A percentile compares a stretch with the other conserved stretches of the same genome.
These are phyloP conservation scores for Horisme vitalbata DNA, from an alignment of 2,888 invertebrate genomes.

Conservation along the genomic window DNA sequence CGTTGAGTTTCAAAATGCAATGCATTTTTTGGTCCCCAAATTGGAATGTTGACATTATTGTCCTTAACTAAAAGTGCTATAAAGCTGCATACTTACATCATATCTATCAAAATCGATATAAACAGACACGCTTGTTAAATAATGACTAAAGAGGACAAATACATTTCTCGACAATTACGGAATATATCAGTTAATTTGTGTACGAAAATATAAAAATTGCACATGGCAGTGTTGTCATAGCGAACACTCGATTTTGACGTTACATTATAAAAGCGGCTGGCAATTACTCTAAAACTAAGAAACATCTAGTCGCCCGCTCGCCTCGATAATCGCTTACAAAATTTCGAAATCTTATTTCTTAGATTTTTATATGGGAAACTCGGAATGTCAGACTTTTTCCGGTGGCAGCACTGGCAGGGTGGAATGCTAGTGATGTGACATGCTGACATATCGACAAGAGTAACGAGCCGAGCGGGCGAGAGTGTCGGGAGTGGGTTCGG, in stretches of 20 bases:
- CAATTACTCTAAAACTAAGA: slow-evolving; percentile 76
- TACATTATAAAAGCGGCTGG: slow-evolving; percentile 78
- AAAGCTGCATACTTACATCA: slow-evolving; percentile 62
- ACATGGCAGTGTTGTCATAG: slow-evolving; percentile 79
- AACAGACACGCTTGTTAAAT: slow-evolving; percentile 65
- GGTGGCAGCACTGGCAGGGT: slow-evolving; percentile 10
- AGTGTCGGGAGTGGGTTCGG: slow-evolving; percentile 38
- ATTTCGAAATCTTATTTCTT: slow-evolving; percentile 28
- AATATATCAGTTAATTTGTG: slow-evolving; percentile 63
- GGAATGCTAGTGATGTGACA: slow-evolving; percentile 5
- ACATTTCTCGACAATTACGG: slow-evolving; percentile 59
- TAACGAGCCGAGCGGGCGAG: slow-evolving; percentile 37
- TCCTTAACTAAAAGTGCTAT: slow-evolving; percentile 45
- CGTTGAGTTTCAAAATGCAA: slow-evolving; percentile 46
- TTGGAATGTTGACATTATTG: slow-evolving; percentile 72
- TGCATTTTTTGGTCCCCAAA: slow-evolving; percentile 68
- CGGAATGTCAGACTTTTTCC: slow-evolving; percentile 16
- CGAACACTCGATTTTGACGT: slow-evolving; percentile 72
- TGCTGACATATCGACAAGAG: slow-evolving; percentile 22
- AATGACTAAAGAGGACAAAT: slow-evolving; percentile 71
- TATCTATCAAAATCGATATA: slow-evolving; percentile 46
- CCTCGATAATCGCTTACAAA: slow-evolving; percentile 40
- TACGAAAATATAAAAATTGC: slow-evolving; percentile 68
- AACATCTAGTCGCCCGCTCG: slow-evolving; percentile 69
- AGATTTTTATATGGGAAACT: slow-evolving; percentile 36